Evolutionary conservation across 1,140 invertebrate genomes (phyloP).

Genomic region (Lepidostoma basale): DNA sequence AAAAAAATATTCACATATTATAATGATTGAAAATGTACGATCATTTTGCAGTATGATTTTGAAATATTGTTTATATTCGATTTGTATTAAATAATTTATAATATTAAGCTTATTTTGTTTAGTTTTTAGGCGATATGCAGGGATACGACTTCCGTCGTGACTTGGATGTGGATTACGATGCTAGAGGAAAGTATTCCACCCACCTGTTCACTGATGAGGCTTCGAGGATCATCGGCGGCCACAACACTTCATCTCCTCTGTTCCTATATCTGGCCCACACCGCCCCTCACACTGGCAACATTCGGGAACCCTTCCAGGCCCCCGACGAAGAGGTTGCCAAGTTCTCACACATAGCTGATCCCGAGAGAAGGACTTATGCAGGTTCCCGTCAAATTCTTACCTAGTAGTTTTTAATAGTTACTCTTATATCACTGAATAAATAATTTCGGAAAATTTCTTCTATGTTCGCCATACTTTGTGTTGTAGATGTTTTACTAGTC

Average conservation of each 20-base stretch:
- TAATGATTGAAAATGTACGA: too few relatives aligned
- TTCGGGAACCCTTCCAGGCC: conserved; percentile 74
- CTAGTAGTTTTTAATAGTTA: conserved; percentile 39
- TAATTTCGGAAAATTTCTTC: too few relatives aligned
- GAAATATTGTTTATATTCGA: too few relatives aligned
- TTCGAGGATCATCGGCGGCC: conserved; percentile 66
- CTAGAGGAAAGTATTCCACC: conserved; percentile 57
- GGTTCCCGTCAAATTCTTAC: conserved; percentile 60
- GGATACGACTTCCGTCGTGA: conserved; percentile 75
- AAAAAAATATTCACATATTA: too few relatives aligned
- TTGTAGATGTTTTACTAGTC: too few relatives aligned
- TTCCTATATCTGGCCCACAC: conserved; percentile 83
- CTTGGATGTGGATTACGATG: conserved; percentile 64
- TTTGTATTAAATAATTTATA: too few relatives aligned
- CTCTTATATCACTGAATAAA: too few relatives aligned
- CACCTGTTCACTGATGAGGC: conserved; percentile 44
- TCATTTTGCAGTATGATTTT: too few relatives aligned
- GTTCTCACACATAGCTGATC: conserved; percentile 77
- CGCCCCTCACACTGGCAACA: conserved; percentile 78
- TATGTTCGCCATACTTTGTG: too few relatives aligned
- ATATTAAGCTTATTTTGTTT: too few relatives aligned
- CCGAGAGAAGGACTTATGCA: conserved; percentile 76
- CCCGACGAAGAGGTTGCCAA: conserved; percentile 73
- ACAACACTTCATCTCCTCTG: conserved; percentile 66
- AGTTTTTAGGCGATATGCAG: too few relatives aligned